A percentile compares a stretch with the other conserved stretches of the same genome.
Conservation (phyloP, 2,888 invertebrate species). For the Cephus pygmeus region DNA sequence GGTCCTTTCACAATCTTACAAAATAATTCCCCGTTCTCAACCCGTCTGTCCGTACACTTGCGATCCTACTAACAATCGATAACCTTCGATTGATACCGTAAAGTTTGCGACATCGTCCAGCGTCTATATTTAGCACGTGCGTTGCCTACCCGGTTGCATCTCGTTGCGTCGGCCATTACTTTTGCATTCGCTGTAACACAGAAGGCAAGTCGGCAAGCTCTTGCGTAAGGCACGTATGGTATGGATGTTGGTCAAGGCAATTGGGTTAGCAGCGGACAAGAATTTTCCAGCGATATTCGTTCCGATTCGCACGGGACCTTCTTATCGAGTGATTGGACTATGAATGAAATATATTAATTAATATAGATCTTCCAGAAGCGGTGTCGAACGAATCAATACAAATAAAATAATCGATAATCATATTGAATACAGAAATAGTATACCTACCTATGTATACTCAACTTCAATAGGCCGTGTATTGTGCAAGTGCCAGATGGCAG, state of each 20-base stretch:
- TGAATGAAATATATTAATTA: constrained; percentile 16
- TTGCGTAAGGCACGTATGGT: constrained; percentile 18
- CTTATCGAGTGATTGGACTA: neutral
- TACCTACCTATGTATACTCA: too few species aligned
- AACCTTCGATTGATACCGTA: neutral
- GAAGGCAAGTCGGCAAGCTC: neutral
- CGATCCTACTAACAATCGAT: neutral
- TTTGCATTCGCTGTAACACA: neutral
- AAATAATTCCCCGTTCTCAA: neutral
- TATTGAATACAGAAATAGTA: too few species aligned
- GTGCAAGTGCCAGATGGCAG: neutral
- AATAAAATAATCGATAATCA: too few species aligned
- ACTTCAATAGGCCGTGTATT: too few species aligned
- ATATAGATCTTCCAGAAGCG: neutral
- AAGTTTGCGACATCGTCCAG: neutral
- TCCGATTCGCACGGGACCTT: constrained; percentile 18
- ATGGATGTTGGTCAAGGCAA: constrained; percentile 61
- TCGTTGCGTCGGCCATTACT: neutral
- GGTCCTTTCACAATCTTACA: neutral
- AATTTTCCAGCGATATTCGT: constrained; percentile 16
- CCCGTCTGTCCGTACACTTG: neutral
- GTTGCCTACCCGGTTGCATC: neutral
- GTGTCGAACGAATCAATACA: neutral
- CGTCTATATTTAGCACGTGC: neutral
- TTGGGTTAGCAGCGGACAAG: constrained; percentile 45